Base-by-base conservation (phyloP, 2,113 vertebrate genomes). In the Calypte anna region DNA sequence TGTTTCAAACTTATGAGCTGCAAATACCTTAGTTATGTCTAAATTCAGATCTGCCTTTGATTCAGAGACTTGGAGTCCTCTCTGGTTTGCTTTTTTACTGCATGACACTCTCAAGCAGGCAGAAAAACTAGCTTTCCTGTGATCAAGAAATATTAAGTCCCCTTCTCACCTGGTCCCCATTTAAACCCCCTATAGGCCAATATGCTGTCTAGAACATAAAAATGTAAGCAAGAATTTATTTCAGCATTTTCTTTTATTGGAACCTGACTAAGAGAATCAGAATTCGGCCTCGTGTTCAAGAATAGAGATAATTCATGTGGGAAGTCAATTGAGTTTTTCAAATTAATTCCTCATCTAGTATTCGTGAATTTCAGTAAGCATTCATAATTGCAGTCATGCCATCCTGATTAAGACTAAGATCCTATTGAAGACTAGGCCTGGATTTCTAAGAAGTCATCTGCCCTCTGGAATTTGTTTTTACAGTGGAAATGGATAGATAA, bases 241-340 rank as follows among this genome's bases (percentile, higher is more conserved):
- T 61, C 3, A 75, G 12, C 44, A 9, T 76, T 23, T 69, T 61
- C 46, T 74, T 80, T 70, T 81, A 48, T 19, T 85, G 25, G 16
- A 82, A 66, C 33, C 22, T 77, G 11, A 43, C 23, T 59, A n/a
- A 80, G 43, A 75, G 27, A 59, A 73, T 58, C n/a, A 44, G 59
- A 66, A 90, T 59, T 76, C 53, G 16, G 23, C 15, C 44, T 11
- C 9, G 16, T 89, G 58, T 64, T 97, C 79, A 94, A 91, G 91
- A 93, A 80, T 1, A 48, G 40, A 48, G 62, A 78, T 91, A 96
- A 95, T 96, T 97, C 63, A 30, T 67, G 9, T 55, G 18, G 14
- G 38, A 80, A 91, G 38, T 70, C 43, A 33, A 28, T 4, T 62
- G 59, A 73, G 9, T 12, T 58, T 88, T 94, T 82, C 7, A 51